Conservation (phyloP, 2,113 vertebrate species). For the Nyctibius bracteatus region DNA sequence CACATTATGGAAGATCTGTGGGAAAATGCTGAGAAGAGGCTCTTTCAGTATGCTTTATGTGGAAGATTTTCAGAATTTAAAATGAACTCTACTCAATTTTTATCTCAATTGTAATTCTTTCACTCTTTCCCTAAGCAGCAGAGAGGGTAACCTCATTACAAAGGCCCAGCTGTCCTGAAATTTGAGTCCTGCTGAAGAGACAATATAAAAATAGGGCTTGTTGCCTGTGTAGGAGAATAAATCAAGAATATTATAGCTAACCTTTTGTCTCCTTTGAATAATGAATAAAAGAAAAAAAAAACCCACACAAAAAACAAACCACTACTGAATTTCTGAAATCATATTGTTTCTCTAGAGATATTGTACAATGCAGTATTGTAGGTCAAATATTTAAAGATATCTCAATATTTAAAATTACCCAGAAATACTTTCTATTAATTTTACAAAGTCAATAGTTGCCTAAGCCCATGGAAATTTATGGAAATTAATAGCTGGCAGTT, state of each 20-base stretch:
- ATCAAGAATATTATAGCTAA: neutral
- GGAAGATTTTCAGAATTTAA: neutral
- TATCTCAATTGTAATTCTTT: neutral
- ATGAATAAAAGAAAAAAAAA: neutral
- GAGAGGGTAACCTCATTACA: neutral
- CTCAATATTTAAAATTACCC: neutral
- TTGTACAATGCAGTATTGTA: neutral
- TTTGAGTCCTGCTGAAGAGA: neutral
- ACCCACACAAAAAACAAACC: neutral
- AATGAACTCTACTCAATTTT: neutral
- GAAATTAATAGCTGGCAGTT: neutral
- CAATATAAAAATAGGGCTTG: neutral
- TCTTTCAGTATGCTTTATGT: neutral
- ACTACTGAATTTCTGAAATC: neutral
- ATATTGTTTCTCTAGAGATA: neutral
- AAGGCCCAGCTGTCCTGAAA: neutral
- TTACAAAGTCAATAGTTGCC: neutral
- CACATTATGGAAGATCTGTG: fast-evolving
- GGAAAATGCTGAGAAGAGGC: neutral
- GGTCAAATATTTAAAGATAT: neutral
- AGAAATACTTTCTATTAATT: neutral
- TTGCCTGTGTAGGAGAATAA: neutral
- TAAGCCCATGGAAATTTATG: neutral
- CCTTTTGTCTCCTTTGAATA: neutral
- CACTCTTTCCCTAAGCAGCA: neutral